phyloP scores from a whole-genome alignment of 1,140 invertebrate species.

The Drosophila takahashii region DNA sequence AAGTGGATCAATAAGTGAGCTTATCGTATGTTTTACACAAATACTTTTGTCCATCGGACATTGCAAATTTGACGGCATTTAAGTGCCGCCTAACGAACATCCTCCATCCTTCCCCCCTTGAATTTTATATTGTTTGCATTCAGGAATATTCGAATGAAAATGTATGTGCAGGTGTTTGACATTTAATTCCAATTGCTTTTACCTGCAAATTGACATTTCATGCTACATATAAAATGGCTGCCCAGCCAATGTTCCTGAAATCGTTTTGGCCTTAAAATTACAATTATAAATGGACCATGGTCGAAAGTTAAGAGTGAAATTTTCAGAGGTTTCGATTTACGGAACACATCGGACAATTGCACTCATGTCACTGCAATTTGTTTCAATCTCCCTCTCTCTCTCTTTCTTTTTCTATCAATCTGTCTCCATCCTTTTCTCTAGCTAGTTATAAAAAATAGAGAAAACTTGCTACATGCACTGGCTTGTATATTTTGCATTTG shows the following conservation, averaged over 20 bases:
- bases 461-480: slow-evolving; percentile 25
- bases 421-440: slow-evolving; percentile 21
- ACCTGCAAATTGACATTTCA: slow-evolving; percentile 77
- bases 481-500: slow-evolving; percentile 60
- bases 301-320: slow-evolving; percentile 17
- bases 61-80: slow-evolving; percentile 73
- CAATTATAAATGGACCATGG: slow-evolving; percentile 13
- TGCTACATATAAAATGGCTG: slow-evolving; percentile 50
- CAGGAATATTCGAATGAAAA: background rate
- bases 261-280: slow-evolving; percentile 17
- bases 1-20: slow-evolving; percentile 78
- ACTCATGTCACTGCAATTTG: slow-evolving; percentile 49
- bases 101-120: background rate
- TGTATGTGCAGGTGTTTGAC: slow-evolving; percentile 58
- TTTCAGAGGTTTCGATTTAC: slow-evolving; percentile 22
- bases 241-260: slow-evolving; percentile 14
- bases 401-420: slow-evolving; percentile 4
- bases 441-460: slow-evolving; percentile 14
- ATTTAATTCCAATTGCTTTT: slow-evolving; percentile 80
- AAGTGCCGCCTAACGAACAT: slow-evolving; percentile 52
- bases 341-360: slow-evolving; percentile 29
- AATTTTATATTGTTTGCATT: slow-evolving; percentile 14
- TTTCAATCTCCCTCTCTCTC: slow-evolving; percentile 5
- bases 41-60: slow-evolving; percentile 72
- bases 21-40: slow-evolving; percentile 79